Percentiles rank a stretch among this genome's conserved stretches.
These are phyloP conservation scores for Andrena camellia DNA, from an alignment of 2,888 invertebrate genomes.

Conservation along the genomic window DNA sequence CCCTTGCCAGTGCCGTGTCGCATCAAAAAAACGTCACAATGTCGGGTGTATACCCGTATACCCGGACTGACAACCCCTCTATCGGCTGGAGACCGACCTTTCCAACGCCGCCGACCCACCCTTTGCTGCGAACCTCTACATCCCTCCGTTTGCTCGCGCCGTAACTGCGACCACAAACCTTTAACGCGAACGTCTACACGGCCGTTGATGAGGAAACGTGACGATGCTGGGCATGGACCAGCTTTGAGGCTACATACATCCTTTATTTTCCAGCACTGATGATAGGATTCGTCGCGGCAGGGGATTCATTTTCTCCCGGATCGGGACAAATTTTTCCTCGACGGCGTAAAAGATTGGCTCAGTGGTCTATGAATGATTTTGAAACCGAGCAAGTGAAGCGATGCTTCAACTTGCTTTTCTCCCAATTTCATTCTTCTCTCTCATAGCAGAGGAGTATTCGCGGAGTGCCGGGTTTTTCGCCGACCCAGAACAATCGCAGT, in stretches of 20 bases:
- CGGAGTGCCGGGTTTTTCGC: background rate
- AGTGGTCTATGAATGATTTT: no score
- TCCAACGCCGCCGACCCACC: slow-evolving; percentile 38
- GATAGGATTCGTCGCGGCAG: background rate
- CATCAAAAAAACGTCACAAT: slow-evolving; percentile 80
- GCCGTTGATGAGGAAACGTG: slow-evolving; percentile 8
- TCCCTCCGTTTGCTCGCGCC: slow-evolving; percentile 26
- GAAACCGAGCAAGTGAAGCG: background rate
- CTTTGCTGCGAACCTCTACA: slow-evolving; percentile 15
- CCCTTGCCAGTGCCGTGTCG: slow-evolving; percentile 54
- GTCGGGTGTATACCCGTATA: slow-evolving; percentile 58
- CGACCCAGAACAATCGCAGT: background rate
- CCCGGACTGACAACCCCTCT: slow-evolving; percentile 38
- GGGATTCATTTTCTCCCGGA: background rate
- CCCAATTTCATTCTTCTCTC: background rate
- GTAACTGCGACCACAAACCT: slow-evolving; percentile 10
- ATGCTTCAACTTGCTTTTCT: background rate
- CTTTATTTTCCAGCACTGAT: background rate
- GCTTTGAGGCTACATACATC: background rate
- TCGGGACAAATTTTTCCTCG: background rate
- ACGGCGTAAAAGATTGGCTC: no score
- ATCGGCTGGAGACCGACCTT: slow-evolving; percentile 40
- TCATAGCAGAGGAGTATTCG: background rate
- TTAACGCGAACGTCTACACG: slow-evolving; percentile 14
- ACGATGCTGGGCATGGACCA: background rate